A percentile compares a stretch with the other conserved stretches of the same genome.
Conservation (phyloP, 2,888 invertebrate genomes). For the Rhorus exstirpatorius region DNA sequence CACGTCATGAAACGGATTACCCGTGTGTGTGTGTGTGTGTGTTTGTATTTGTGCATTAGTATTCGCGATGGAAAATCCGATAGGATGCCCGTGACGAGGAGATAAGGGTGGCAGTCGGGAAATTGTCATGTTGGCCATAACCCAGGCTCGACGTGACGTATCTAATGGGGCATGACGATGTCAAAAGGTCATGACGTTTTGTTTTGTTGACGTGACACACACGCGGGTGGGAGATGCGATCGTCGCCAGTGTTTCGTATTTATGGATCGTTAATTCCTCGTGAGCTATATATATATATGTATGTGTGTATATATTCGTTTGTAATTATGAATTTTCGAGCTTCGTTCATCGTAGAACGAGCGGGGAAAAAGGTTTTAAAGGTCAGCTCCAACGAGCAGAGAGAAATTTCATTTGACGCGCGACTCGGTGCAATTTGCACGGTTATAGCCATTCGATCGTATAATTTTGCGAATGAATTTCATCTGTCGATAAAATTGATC, state of each 20-base stretch:
- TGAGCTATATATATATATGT: too few relatives aligned
- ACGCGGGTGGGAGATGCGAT: conserved; percentile 72
- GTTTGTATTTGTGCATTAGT: too few relatives aligned
- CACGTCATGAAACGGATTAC: conserved; percentile 77
- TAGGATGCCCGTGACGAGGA: conserved; percentile 24
- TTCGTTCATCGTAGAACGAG: not conserved
- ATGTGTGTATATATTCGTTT: conserved; percentile 57
- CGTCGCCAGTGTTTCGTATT: conserved; percentile 56
- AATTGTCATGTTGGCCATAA: conserved; percentile 60
- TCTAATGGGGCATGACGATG: conserved; percentile 72
- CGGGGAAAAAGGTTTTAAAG: conserved; percentile 5
- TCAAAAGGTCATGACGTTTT: conserved; percentile 78
- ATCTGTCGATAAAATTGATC: conserved; percentile 59
- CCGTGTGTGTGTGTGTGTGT: too few relatives aligned
- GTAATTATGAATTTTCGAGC: conserved; percentile 55
- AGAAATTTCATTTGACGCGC: conserved; percentile 54
- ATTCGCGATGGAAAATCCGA: conserved; percentile 73
- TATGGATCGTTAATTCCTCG: too few relatives aligned
- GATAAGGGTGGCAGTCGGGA: conserved; percentile 49
- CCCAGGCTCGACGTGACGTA: conserved; percentile 74
- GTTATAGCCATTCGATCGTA: conserved; percentile 13
- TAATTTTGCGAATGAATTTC: conserved; percentile 45
- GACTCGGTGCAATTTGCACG: conserved; percentile 17
- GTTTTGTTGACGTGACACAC: conserved; percentile 76
- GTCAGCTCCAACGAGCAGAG: conserved; percentile 43